A percentile compares a stretch with the other conserved stretches of the same genome.
These are phyloP conservation scores for Zaprionus kolodkinae DNA, from an alignment of 1,140 invertebrate species.

Conservation along the genomic window DNA sequence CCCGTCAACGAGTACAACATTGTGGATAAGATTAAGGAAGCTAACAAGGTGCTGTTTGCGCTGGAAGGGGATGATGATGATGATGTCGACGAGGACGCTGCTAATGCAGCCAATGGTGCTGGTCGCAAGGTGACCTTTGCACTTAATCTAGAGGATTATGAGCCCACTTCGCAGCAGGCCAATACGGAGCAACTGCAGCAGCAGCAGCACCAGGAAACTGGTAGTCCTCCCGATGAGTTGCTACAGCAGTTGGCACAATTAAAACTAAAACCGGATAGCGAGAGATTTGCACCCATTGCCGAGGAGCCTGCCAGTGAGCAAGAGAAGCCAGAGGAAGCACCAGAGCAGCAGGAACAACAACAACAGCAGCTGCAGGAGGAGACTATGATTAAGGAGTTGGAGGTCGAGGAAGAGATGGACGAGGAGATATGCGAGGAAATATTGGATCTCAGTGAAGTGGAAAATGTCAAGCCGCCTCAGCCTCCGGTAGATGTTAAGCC, in stretches of 20 bases:
- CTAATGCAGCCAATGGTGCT: conserved; percentile 9
- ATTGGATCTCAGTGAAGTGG: conserved; percentile 57
- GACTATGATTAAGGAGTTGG: neutral
- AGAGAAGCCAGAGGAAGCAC: neutral
- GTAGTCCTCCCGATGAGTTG: conserved; percentile 63
- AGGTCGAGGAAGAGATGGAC: conserved; percentile 39
- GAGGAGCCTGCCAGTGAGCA: conserved; percentile 41
- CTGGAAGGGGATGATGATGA: conserved; percentile 22
- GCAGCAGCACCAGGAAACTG: neutral
- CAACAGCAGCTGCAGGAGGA: conserved; percentile 14
- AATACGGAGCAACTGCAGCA: conserved; percentile 17
- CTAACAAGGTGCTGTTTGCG: conserved; percentile 80
- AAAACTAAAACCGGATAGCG: conserved; percentile 46
- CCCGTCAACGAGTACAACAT: conserved; percentile 84
- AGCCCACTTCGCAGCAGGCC: conserved; percentile 42
- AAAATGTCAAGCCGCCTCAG: conserved; percentile 9
- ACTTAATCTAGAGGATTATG: conserved; percentile 75
- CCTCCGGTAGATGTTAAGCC: neutral
- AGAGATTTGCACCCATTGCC: conserved; percentile 44
- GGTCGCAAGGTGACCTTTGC: conserved; percentile 78
- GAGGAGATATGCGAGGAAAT: conserved; percentile 82
- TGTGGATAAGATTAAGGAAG: conserved; percentile 83
- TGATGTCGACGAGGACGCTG: conserved; percentile 31
- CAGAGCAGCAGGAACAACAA: neutral
- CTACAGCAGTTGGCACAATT: conserved; percentile 88